These are phyloP conservation scores for Aphodius sticticus DNA, from an alignment of 2,888 invertebrate species.

Conservation along the genomic window DNA sequence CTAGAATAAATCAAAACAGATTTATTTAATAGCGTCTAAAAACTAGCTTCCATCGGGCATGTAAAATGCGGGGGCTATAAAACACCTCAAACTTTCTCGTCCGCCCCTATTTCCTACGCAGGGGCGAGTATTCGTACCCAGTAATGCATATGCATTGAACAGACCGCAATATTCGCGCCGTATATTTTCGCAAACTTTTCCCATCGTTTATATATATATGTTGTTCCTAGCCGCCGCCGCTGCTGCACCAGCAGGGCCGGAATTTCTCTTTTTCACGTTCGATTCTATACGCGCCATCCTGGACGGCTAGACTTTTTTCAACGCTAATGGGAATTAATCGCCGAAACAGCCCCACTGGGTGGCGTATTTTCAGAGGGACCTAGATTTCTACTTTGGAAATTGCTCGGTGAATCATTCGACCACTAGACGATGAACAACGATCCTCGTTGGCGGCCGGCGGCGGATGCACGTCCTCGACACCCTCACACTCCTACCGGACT, in stretches of 20 bases:
- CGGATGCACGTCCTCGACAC: neutral
- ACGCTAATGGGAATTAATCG: neutral
- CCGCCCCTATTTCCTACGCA: neutral
- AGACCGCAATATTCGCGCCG: conserved; percentile 4
- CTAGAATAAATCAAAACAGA: neutral
- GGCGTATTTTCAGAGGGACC: neutral
- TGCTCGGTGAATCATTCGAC: neutral
- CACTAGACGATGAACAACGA: conserved; percentile 4
- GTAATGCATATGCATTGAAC: conserved; percentile 4
- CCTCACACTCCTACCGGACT: neutral
- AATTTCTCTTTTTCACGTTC: conserved; percentile 4
- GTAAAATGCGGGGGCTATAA: neutral
- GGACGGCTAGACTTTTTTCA: neutral
- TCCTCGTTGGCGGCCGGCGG: neutral
- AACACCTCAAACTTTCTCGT: conserved; percentile 4
- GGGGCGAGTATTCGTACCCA: neutral
- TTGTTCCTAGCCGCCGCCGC: neutral
- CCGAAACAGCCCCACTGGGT: neutral
- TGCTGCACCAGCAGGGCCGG: neutral
- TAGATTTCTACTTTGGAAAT: neutral
- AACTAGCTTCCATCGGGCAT: neutral
- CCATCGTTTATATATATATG: neutral
- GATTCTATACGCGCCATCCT: neutral
- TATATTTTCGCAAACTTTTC: conserved; percentile 4
- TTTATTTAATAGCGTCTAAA: neutral